These are phyloP conservation scores for Leucoma salicis DNA, from an alignment of 2,888 invertebrate genomes.

Conservation along the genomic window DNA sequence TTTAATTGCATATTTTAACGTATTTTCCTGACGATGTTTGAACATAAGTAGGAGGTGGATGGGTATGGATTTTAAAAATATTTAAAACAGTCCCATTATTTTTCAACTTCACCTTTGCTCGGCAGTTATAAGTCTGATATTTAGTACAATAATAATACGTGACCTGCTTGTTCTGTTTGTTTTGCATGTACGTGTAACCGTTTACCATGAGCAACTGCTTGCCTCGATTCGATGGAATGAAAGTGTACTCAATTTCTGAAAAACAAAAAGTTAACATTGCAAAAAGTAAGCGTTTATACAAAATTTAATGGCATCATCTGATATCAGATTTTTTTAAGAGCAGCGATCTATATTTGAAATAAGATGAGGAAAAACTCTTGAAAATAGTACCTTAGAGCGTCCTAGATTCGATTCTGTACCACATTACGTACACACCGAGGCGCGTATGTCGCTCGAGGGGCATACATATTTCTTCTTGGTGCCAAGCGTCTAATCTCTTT, in stretches of 20 bases:
- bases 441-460: too few relatives aligned
- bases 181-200: constrained; percentile 34
- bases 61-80: background rate
- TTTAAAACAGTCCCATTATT: constrained; percentile 1
- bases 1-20: background rate
- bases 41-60: background rate
- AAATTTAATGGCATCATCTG: too few relatives aligned
- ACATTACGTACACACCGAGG: too few relatives aligned
- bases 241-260: background rate
- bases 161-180: constrained; percentile 20
- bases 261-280: background rate
- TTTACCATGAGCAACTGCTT: constrained; percentile 32
- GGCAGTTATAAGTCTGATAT: constrained; percentile 19
- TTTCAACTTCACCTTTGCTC: constrained; percentile 30
- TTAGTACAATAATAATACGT: constrained; percentile 25
- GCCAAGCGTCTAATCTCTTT: too few relatives aligned
- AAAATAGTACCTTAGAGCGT: too few relatives aligned
- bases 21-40: background rate
- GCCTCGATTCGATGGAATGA: constrained; percentile 13
- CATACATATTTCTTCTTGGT: too few relatives aligned
- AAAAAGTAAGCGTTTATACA: constrained; percentile 6
- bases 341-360: too few relatives aligned
- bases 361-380: too few relatives aligned
- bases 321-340: too few relatives aligned
- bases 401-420: too few relatives aligned